Evolutionary conservation across 2,888 invertebrate genomes (phyloP).

Genomic region (Lysandra coridon): DNA sequence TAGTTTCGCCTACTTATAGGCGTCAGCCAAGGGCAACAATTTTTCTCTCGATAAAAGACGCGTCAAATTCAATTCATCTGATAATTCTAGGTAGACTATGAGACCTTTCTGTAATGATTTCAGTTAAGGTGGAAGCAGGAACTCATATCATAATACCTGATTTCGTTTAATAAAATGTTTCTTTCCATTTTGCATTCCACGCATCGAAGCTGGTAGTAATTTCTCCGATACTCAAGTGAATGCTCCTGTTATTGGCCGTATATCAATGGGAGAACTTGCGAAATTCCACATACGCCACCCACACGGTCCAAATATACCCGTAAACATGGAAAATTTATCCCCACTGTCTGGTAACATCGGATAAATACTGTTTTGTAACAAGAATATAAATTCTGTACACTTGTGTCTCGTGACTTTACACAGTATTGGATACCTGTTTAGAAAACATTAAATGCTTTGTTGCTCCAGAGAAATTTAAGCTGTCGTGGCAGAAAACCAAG

Average conservation of each 20-base stretch:
- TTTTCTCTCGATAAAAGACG: neutral
- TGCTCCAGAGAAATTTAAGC: neutral
- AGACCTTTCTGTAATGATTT: neutral
- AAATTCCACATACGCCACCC: conserved; percentile 28
- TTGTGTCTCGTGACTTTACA: neutral
- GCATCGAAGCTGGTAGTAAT: neutral
- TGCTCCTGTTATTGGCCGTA: conserved; percentile 15
- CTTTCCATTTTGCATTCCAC: neutral
- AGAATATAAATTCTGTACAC: conserved; percentile 11
- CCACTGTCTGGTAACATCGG: conserved; percentile 7
- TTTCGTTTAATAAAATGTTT: neutral
- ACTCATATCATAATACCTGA: too few relatives aligned
- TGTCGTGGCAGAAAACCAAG: neutral
- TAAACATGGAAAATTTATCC: conserved; percentile 50
- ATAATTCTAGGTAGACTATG: neutral
- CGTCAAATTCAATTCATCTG: neutral
- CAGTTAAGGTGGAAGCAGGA: neutral
- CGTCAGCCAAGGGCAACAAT: too few relatives aligned
- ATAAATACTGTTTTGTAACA: conserved; percentile 3
- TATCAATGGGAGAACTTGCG: conserved; percentile 1
- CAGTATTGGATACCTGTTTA: neutral
- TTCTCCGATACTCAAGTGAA: neutral
- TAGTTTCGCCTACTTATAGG: neutral
- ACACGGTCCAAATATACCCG: conserved; percentile 50
- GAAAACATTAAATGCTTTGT: neutral